phyloP scores from a whole-genome alignment of 2,888 invertebrate genomes.

The Nephrotoma guestfalica region DNA sequence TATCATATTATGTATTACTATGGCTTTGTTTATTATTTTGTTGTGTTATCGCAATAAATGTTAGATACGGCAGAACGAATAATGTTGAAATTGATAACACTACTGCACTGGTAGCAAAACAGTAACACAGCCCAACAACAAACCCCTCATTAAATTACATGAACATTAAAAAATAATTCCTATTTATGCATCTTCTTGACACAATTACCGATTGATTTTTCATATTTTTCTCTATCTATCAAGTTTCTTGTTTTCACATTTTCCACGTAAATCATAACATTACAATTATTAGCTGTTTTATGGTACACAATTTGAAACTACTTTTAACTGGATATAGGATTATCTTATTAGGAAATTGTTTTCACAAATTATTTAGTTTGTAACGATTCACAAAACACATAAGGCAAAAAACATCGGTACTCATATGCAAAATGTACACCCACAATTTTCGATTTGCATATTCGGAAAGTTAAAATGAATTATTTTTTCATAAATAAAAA shows the following conservation, averaged over 20 bases:
- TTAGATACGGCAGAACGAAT: not conserved
- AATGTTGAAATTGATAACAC: not conserved
- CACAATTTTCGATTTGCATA: not conserved
- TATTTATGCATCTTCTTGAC: not conserved
- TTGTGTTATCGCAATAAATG: not conserved
- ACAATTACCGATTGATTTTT: not conserved
- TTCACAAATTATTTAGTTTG: not conserved
- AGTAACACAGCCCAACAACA: not conserved
- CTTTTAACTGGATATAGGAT: not conserved
- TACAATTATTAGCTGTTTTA: not conserved
- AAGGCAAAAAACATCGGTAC: not conserved
- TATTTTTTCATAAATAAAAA: not conserved
- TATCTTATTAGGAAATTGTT: not conserved
- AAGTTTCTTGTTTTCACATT: not conserved
- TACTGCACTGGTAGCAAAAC: not conserved
- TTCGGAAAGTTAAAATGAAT: not conserved
- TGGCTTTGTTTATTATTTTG: not conserved
- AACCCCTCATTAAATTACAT: not conserved
- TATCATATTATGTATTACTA: not conserved
- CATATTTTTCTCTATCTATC: not conserved
- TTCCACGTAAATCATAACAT: not conserved
- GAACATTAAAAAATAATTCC: not conserved
- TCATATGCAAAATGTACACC: not conserved
- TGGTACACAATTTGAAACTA: not conserved
- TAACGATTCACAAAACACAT: not conserved